Evolutionary conservation across 2,797 vertebrate species (phyloP), one percentile per base, ranked within the genome.

Genomic region (Sparus aurata): DNA sequence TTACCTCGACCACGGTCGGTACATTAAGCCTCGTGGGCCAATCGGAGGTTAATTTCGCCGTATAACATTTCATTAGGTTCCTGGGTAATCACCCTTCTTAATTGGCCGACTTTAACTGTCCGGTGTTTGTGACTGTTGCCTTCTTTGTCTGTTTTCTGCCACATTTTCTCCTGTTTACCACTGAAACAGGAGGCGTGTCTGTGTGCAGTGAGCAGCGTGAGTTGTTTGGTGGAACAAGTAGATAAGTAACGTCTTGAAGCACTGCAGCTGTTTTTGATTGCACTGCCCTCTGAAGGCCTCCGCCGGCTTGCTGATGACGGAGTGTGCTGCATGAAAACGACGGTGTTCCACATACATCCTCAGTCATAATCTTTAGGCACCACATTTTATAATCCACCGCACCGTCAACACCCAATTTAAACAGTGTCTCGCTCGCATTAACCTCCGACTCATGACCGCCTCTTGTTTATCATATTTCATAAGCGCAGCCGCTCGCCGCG

Each of bases 231-330:
- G 15, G n/a, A 73, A 63, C 64, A 22, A 59, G 23, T 13, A 27
- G 47, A 69, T 34, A n/a, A 47, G 10, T 76, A 59, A 62, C 13
- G 43, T 78, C 22, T 27, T 49, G 58, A 77, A 73, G 60, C 50
- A 38, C 68, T 75, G 30, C 73, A 62, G 1, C 13, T 54, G 22
- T 59, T 70, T 61, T 41, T 43, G 1, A 64, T 30, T 59, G 38
- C 15, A 25, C 52, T 3, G 41, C 43, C 47, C 34, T 17, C 25
- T 50, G 27, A 20, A 13, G 59, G 22, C 18, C 16, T 73, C 59
- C 77, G 69, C 57, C 60, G 66, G 64, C 49, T 20, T 57, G 15
- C 58, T 64, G 55, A 71, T 67, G 53, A 81, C 34, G 6, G 9
- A 55, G 23, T 25, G 65, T 45, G 22, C n/a, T 7, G 22, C 23